A percentile compares a stretch with the other conserved stretches of the same genome.
Conservation (phyloP, 2,888 invertebrate genomes). For the Tenthredo scrophulariae region DNA sequence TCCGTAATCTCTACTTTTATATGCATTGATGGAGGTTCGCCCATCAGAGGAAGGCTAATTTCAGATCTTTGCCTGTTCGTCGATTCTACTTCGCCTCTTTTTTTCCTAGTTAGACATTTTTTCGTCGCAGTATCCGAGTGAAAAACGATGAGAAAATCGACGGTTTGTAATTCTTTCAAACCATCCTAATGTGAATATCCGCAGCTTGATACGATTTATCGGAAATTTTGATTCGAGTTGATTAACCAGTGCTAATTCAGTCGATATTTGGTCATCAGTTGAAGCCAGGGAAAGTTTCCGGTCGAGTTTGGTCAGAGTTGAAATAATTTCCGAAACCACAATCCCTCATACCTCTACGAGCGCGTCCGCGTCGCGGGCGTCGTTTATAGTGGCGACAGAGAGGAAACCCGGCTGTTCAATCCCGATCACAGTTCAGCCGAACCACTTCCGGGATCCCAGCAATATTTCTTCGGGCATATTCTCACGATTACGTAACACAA, state of each 20-base stretch:
- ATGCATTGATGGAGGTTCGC: background rate
- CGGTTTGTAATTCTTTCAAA: background rate
- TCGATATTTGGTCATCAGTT: background rate
- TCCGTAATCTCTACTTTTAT: conserved; percentile 14
- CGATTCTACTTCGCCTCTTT: background rate
- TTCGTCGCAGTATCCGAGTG: too few species aligned
- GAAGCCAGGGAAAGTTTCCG: background rate
- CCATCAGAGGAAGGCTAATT: background rate
- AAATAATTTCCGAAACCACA: conserved; percentile 21
- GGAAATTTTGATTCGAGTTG: conserved; percentile 7
- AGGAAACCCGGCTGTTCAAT: conserved; percentile 38
- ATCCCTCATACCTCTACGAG: background rate
- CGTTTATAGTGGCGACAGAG: conserved; percentile 13
- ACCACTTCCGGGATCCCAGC: conserved; percentile 34
- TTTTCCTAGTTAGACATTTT: background rate
- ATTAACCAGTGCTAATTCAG: conserved; percentile 21
- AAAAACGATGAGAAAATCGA: background rate
- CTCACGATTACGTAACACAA: conserved; percentile 43
- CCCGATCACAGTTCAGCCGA: conserved; percentile 30
- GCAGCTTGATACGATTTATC: background rate
- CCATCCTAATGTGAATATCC: background rate
- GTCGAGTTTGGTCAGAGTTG: conserved; percentile 11
- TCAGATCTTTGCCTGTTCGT: background rate
- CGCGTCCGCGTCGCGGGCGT: background rate
- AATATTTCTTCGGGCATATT: conserved; percentile 44